Evolutionary conservation across 2,888 invertebrate genomes (phyloP).

Genomic region (Habrosyne pyritoides): DNA sequence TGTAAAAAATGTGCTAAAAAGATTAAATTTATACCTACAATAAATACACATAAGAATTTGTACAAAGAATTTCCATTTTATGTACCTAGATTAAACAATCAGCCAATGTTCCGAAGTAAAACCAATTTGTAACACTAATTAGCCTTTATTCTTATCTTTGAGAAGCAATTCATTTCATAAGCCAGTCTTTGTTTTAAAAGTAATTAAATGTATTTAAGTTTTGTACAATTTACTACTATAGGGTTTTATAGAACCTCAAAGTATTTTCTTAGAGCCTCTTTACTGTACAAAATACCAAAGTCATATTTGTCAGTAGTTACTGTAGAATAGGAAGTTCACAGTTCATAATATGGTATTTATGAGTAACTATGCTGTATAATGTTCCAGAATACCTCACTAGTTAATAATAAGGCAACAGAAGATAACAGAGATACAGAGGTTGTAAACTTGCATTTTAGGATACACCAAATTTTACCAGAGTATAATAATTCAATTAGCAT

Average conservation of each 20-base stretch:
- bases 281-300: no score
- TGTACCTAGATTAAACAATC: neutral
- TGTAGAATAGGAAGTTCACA: no score
- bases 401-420: neutral
- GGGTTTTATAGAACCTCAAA: no score
- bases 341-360: neutral
- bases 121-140: constrained; percentile 23
- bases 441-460: neutral
- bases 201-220: neutral
- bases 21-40: no score
- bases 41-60: no score
- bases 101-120: neutral
- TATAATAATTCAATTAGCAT: neutral
- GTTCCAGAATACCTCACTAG: neutral
- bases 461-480: neutral
- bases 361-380: no score
- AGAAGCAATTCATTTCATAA: neutral
- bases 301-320: no score
- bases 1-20: no score
- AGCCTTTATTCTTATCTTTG: constrained; percentile 35
- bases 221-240: no score
- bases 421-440: neutral
- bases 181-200: neutral
- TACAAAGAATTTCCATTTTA: neutral
- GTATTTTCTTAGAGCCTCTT: no score